Evolutionary conservation across 2,888 invertebrate species (phyloP).

Genomic region (Sesia apiformis): DNA sequence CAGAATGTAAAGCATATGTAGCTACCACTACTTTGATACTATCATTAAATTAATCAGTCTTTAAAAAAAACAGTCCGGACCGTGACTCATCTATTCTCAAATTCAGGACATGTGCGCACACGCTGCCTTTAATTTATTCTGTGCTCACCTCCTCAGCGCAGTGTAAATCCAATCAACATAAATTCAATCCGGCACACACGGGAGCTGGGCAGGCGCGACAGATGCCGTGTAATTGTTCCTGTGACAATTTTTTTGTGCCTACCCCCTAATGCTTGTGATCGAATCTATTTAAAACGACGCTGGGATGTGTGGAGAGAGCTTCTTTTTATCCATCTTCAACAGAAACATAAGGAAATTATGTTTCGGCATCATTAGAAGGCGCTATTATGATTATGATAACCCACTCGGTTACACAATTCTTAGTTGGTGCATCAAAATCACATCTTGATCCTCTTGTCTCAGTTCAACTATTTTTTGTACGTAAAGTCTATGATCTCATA

Average conservation of each 20-base stretch:
- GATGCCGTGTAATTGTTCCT: constrained; percentile 71
- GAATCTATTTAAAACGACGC: constrained; percentile 60
- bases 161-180: constrained; percentile 67
- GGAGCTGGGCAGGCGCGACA: constrained; percentile 35
- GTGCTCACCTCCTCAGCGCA: constrained; percentile 25
- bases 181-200: constrained; percentile 25
- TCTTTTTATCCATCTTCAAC: no score
- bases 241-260: constrained; percentile 59
- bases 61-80: neutral
- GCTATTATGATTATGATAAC: no score
- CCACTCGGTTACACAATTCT: no score
- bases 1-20: no score
- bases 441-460: no score
- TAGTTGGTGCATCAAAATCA: no score
- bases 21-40: no score
- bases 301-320: constrained; percentile 12
- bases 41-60: no score
- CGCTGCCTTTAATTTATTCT: constrained; percentile 23
- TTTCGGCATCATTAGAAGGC: no score
- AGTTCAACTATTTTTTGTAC: no score
- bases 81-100: constrained; percentile 11
- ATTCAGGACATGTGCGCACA: constrained; percentile 26
- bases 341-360: no score
- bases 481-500: no score
- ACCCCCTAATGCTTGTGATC: constrained; percentile 60